Base-by-base conservation (phyloP, 2,888 invertebrate species). In the Tachystola acroxantha region DNA sequence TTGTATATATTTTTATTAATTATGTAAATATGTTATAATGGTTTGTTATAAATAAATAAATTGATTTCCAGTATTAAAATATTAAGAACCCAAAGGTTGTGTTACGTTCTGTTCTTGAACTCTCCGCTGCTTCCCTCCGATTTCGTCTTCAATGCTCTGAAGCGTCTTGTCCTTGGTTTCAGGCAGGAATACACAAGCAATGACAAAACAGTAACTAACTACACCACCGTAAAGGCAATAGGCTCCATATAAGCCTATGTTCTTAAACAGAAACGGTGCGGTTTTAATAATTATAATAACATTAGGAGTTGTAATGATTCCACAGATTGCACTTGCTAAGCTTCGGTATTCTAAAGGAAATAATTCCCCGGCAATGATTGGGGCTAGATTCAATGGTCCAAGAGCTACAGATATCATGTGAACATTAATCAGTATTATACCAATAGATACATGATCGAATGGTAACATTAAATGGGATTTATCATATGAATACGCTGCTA, bases 301-400 rank as follows among this genome's bases (percentile, higher is more conserved):
- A 45, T 75, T 70, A 0, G 56, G 43, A 0, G 79, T 73, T 5
- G 70, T 56, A 40, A 71, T 69, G 2, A 80, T 42, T 0, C 74
- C 68, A 20, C 76, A 76, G 10, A 79, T 58, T 0, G 75, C 75
- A 0, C 75, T 71, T 0, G 92, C 92, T 0, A 91, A 57, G 13
- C 90, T 90, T 34, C 91, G 81, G 27, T 88, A 88, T 36, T 84
- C 82, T 13, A 89, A 70, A 2, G 92, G 88, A 48, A 92, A 92
- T 2, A 93, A 70, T 64, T 93, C 93, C 0, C 92, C 92, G 35
- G 91, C 89, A 65, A 93, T 88, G 5, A 91, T 89, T 73, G 91
- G 92, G 0, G 92, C 91, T 22, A 93, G 53, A 0, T 92, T 91
- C 4, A 90, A 72, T 1, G 89, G 72, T 0, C 92, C 91, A 1